These are phyloP conservation scores for Lutjanus argentimaculatus DNA, from an alignment of 2,797 vertebrate genomes.

Conservation along the genomic window DNA sequence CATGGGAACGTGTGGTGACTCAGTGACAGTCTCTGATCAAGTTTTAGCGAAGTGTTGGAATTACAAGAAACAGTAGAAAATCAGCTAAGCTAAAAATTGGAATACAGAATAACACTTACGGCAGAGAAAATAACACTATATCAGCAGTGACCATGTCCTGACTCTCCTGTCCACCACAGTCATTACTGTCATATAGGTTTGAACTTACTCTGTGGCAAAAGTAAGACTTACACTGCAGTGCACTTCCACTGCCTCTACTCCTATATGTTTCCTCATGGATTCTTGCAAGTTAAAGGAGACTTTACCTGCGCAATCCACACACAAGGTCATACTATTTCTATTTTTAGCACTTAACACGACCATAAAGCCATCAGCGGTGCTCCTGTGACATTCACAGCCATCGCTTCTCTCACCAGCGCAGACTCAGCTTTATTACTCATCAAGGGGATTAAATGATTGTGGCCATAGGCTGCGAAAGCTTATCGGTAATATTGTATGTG, in stretches of 20 bases:
- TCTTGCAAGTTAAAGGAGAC: neutral
- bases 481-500: neutral
- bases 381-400: conserved; percentile 5
- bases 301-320: fast-evolving
- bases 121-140: too few species aligned
- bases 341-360: conserved; percentile 12
- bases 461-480: conserved; percentile 1
- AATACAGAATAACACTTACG: too few species aligned
- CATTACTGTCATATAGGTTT: too few species aligned
- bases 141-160: too few species aligned
- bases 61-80: too few species aligned
- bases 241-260: fast-evolving
- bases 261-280: neutral
- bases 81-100: too few species aligned
- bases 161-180: too few species aligned
- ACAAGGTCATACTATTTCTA: conserved; percentile 27
- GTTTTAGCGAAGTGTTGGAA: too few species aligned
- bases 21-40: too few species aligned
- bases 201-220: too few species aligned
- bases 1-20: too few species aligned
- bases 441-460: conserved; percentile 22
- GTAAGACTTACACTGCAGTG: neutral
- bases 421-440: conserved; percentile 8
- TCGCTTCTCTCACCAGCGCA: neutral
- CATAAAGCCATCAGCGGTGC: neutral